These are phyloP conservation scores for Cochlearius cochlearius DNA, from an alignment of 2,113 vertebrate genomes.

Conservation along the genomic window DNA sequence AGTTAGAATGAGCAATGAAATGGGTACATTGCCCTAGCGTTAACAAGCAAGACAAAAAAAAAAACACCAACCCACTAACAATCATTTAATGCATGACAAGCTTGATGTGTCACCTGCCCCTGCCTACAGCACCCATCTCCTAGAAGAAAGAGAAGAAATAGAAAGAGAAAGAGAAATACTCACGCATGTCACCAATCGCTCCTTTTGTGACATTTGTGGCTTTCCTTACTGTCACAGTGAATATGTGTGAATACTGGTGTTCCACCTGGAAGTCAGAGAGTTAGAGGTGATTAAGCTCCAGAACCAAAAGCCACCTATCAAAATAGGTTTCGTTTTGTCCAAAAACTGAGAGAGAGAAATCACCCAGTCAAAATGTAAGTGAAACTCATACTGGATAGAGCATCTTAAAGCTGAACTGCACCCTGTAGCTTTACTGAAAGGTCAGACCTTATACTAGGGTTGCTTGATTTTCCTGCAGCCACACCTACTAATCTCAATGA, in stretches of 20 bases:
- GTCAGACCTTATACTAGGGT: conserved; percentile 4
- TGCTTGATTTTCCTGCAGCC: conserved; percentile 32
- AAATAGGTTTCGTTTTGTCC: neutral
- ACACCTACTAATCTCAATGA: conserved; percentile 60
- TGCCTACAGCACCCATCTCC: neutral
- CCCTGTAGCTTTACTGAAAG: conserved; percentile 35
- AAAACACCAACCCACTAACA: neutral
- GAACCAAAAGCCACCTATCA: neutral
- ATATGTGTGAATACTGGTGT: conserved; percentile 92
- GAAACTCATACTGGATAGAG: conserved; percentile 72
- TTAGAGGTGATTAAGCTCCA: conserved; percentile 17
- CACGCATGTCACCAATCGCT: conserved; percentile 91
- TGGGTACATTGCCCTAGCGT: neutral
- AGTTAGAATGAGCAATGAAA: neutral
- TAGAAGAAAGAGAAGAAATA: neutral
- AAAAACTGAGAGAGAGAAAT: neutral
- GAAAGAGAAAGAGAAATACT: conserved; percentile 69
- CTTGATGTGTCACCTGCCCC: neutral
- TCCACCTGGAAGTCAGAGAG: conserved; percentile 84
- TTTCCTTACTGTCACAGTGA: conserved; percentile 84
- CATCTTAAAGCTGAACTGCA: conserved; percentile 24
- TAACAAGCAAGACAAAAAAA: neutral
- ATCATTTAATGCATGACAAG: neutral
- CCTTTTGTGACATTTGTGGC: conserved; percentile 96
- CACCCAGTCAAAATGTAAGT: neutral